Evolutionary conservation across 2,113 vertebrate genomes (phyloP), one percentile per base, ranked within the genome.

Genomic region (Grus americana): DNA sequence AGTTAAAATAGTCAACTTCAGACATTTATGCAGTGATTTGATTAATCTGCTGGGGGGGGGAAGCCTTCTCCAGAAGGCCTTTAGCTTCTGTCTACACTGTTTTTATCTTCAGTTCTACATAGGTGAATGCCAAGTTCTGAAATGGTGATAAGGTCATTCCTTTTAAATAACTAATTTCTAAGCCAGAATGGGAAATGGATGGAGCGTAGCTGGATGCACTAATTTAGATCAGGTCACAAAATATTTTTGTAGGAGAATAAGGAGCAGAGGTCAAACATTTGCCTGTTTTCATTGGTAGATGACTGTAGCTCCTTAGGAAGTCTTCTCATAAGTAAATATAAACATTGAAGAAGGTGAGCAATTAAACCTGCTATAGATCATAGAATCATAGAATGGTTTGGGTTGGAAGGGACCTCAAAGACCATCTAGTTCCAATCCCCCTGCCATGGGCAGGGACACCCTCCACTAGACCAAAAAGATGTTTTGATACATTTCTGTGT

Each of bases 161-260:
- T 94, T 94, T 93, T 89, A 91, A 87, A 81, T 81, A 78, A 92
- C 75, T 75, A 75, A 84, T 90, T 91, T 84, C 66, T 84, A 42
- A 94, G n/a, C 44, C 49, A 67, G 73, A 86, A 65, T 68, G 40
- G 74, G 61, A 95, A 94, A 84, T 88, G 70, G 52, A 92, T 86
- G 61, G 61, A 91, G 65, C 84, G 36, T 81, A 49, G 65, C 52
- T n/a, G 2, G 57, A 38, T 38, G 38, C 76, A 81, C 86, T 95
- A 79, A 94, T 95, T 96, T 94, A 93, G 72, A 93, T 89, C 23
- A 65, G 92, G 91, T 95, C 88, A 95, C n/a, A 85, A 85, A 90
- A 67, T 90, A 82, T 83, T 96, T 96, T 89, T 23, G 20, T 90
- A 32, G 59, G 62, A 74, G 92, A 85, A 95, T 82, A 95, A 93